Conservation (phyloP, 2,888 invertebrate genomes). For the Thymelicus acteon region DNA sequence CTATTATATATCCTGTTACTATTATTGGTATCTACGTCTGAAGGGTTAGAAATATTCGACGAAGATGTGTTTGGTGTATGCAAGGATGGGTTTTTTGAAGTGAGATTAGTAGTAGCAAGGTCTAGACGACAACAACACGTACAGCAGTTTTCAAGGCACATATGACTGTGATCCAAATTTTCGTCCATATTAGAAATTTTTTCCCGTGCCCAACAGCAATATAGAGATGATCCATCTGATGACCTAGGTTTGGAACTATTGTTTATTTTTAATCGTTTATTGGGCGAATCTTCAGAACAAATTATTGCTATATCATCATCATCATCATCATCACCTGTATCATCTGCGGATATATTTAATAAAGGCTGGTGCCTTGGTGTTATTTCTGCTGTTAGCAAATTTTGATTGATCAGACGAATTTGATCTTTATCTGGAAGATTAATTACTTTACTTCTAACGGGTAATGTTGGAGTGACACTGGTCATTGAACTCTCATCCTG, state of each 20-base stretch:
- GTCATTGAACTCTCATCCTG: constrained; percentile 1
- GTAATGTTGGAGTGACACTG: constrained; percentile 14
- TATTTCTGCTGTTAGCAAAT: constrained; percentile 66
- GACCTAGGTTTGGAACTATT: not conserved
- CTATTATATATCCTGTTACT: too few species aligned
- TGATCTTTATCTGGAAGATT: constrained; percentile 64
- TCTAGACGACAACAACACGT: constrained; percentile 4
- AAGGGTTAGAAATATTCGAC: not conserved
- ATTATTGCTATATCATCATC: not conserved
- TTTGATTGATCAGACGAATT: constrained; percentile 65
- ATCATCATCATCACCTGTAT: not conserved
- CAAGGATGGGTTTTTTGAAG: not conserved
- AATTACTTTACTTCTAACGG: constrained; percentile 54
- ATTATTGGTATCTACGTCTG: too few species aligned
- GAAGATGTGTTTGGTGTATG: not conserved
- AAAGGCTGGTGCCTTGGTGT: constrained; percentile 52
- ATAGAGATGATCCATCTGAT: not conserved
- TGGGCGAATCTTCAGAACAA: not conserved
- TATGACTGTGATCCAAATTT: not conserved
- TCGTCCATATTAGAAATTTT: not conserved
- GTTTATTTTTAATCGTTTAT: not conserved
- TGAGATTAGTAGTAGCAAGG: not conserved
- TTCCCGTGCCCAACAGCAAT: constrained; percentile 5
- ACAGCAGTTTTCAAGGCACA: not conserved
- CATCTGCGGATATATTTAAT: not conserved